Evolutionary conservation across 2,113 vertebrate species (phyloP).

Genomic region (Gymnocephalus cernua): DNA sequence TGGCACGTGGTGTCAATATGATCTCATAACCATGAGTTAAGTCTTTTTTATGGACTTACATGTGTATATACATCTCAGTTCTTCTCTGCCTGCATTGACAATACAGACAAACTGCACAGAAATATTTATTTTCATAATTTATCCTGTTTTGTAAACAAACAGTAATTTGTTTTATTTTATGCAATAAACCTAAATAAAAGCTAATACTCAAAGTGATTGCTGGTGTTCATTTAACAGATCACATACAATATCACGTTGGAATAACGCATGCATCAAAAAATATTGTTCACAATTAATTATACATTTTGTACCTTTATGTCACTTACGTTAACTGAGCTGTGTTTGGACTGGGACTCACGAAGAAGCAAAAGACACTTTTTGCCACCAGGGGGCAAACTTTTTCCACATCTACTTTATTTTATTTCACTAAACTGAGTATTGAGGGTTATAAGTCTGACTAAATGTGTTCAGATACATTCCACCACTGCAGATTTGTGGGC

Average conservation of each 20-base stretch:
- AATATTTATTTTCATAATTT: conserved; percentile 83
- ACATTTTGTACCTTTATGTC: not conserved
- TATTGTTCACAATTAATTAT: not conserved
- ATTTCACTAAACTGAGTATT: not conserved
- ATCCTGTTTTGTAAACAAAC: conserved; percentile 73
- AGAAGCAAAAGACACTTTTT: not conserved
- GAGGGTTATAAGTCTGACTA: too few species aligned
- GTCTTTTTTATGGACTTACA: conserved; percentile 38
- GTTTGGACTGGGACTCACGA: not conserved
- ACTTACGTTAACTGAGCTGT: not conserved
- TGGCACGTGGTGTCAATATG: conserved; percentile 28
- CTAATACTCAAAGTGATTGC: conserved; percentile 17
- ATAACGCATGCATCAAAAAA: not conserved
- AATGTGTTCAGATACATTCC: too few species aligned
- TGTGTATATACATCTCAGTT: conserved; percentile 37
- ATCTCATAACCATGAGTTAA: conserved; percentile 10
- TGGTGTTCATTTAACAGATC: conserved; percentile 20
- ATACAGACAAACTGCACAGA: conserved; percentile 67
- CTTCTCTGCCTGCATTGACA: conserved; percentile 62
- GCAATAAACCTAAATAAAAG: conserved; percentile 76
- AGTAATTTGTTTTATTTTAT: conserved; percentile 72
- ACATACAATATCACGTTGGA: not conserved
- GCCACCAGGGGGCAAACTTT: conserved; percentile 54
- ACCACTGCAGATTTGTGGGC: too few species aligned
- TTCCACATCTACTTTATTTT: not conserved